Base-by-base conservation (phyloP, 2,797 vertebrate genomes). In the Liasis olivaceus region DNA sequence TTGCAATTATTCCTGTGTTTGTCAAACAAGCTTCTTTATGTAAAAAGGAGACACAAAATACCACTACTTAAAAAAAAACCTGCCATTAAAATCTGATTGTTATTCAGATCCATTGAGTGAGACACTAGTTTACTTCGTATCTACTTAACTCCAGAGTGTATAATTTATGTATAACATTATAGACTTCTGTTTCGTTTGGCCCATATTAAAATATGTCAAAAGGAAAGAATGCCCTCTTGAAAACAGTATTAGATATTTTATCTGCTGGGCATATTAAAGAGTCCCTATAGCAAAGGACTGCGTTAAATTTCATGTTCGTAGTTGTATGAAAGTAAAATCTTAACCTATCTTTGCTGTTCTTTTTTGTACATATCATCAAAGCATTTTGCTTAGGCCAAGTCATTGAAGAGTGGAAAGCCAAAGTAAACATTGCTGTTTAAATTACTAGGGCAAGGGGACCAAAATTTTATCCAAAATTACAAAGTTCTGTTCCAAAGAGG, bases 401-500 rank as follows among this genome's bases (percentile, higher is more conserved):
- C 97, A 98, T 87, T 97, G 93, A 96, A 94, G 87, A 90, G 90
- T 93, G 47, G 93, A 97, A 93, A 94, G 97, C 97, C 98, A 98
- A 98, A 97, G 91, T 96, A 98, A 98, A 98, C 95, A 98, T 87
- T 96, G 90, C 92, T 95, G 94, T 96, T 97, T 96, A 97, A 97
- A 95, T 97, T 97, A 97, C 93, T 97, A 92, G 89, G 97, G 95
- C 94, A 93, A 96, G 95, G 96, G 95, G 95, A 97, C 94, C 84
- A 95, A 91, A 95, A 95, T 96, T 97, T 95, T 95, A 95, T 89
- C 96, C 96, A 95, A 93, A 88, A 94, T 97, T 95, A 90, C 0
- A 90, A 95, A 94, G 95, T 95, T 96, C 92, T 92, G 66, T 96
- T 97, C 96, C 96, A 91, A 92, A 60, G 94, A 95, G 89, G 24